These are phyloP conservation scores for Perizoma affinitatum DNA, from an alignment of 2,888 invertebrate genomes.

Conservation along the genomic window DNA sequence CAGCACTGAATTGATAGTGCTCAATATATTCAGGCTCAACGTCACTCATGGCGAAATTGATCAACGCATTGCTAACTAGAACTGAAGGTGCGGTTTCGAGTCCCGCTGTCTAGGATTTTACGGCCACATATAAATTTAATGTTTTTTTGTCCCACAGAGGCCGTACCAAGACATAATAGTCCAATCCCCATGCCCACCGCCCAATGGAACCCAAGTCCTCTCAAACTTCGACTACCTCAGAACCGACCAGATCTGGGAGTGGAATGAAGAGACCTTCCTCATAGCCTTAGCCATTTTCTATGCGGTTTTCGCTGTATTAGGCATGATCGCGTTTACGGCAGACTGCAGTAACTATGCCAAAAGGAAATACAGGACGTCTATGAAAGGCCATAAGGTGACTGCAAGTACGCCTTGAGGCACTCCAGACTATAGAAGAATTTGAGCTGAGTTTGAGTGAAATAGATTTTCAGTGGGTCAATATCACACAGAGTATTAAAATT, in stretches of 20 bases:
- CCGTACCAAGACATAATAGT: slow-evolving; percentile 95
- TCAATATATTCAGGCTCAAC: no score
- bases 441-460: neutral
- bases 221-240: slow-evolving; percentile 72
- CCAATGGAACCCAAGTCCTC: slow-evolving; percentile 90
- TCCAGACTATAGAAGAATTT: neutral
- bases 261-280: slow-evolving; percentile 82
- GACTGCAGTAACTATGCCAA: slow-evolving; percentile 83
- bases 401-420: slow-evolving; percentile 83
- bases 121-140: neutral
- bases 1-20: no score
- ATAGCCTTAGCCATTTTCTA: slow-evolving; percentile 86
- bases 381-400: slow-evolving; percentile 81
- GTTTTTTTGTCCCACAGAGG: slow-evolving; percentile 80
- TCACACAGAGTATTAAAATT: no score
- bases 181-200: slow-evolving; percentile 91
- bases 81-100: no score
- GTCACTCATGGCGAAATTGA: no score
- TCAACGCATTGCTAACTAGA: no score
- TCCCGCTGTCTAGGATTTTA: no score
- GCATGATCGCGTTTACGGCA: slow-evolving; percentile 85
- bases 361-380: slow-evolving; percentile 75
- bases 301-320: slow-evolving; percentile 83
- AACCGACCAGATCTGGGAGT: slow-evolving; percentile 75
- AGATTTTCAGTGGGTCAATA: no score